phyloP scores from a whole-genome alignment of 2,797 vertebrate genomes.

The Diplodus sargus region DNA sequence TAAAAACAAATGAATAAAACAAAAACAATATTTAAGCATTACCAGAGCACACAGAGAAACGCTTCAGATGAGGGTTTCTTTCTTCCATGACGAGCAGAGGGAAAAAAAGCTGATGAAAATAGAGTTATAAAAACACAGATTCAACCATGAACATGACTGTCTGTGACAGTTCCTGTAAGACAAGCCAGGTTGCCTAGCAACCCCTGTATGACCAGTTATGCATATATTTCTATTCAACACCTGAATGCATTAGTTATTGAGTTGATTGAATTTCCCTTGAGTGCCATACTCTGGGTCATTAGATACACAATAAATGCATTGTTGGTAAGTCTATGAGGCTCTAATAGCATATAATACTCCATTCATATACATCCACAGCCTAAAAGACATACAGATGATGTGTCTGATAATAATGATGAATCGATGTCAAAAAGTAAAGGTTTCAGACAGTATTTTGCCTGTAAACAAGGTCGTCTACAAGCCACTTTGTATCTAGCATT shows the following conservation, averaged over 20 bases:
- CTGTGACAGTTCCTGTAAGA: slow-evolving; percentile 32
- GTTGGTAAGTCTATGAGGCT: slow-evolving; percentile 3
- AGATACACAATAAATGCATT: slow-evolving; percentile 6
- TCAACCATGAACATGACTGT: slow-evolving; percentile 18
- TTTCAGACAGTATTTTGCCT: not conserved
- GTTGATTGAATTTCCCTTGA: slow-evolving; percentile 22
- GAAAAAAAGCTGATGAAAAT: not conserved
- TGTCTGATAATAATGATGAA: not conserved
- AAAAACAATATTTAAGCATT: not conserved
- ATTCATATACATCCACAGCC: not conserved
- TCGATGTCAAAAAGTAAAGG: not conserved
- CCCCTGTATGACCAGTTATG: slow-evolving; percentile 44
- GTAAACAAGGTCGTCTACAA: not conserved
- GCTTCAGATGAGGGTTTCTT: slow-evolving; percentile 7
- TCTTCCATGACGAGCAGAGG: slow-evolving; percentile 12
- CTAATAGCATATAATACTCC: not conserved
- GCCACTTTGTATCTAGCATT: not conserved
- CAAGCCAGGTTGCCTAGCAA: slow-evolving; percentile 53
- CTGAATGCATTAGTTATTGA: slow-evolving; percentile 20
- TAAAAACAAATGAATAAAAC: not conserved
- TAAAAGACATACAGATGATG: not conserved
- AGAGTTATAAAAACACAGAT: slow-evolving; percentile 7
- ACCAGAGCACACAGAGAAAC: not conserved
- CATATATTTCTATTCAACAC: slow-evolving; percentile 44
- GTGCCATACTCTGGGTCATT: slow-evolving; percentile 25